Evolutionary conservation across 2,888 invertebrate species (phyloP).

Genomic region (Drosophila eohydei): DNA sequence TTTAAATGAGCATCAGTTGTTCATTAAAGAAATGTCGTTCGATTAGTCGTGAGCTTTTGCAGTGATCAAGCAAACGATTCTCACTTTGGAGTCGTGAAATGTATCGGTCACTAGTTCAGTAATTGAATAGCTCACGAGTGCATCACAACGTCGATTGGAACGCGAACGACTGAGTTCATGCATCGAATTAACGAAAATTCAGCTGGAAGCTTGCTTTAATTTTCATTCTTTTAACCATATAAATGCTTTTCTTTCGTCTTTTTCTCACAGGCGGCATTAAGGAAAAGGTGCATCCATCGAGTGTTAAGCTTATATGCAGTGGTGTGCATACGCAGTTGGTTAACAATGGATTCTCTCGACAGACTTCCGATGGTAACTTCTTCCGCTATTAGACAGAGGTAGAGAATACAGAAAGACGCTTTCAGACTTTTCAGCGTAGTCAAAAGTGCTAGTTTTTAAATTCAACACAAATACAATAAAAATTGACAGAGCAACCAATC

Average conservation of each 20-base stretch:
- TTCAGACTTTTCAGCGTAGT: background rate
- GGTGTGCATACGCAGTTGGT: constrained; percentile 92
- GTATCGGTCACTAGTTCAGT: background rate
- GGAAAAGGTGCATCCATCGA: constrained; percentile 89
- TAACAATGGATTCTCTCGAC: constrained; percentile 92
- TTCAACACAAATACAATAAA: constrained; percentile 28
- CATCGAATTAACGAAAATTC: background rate
- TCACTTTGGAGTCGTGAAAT: background rate
- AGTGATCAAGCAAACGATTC: background rate
- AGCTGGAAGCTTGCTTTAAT: background rate
- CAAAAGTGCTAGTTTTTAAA: constrained; percentile 1
- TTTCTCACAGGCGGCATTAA: constrained; percentile 86
- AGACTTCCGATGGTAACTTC: constrained; percentile 90
- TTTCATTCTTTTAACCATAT: background rate
- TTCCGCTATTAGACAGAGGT: constrained; percentile 87
- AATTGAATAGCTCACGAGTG: background rate
- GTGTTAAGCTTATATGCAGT: constrained; percentile 92
- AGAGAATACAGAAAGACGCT: too few species aligned
- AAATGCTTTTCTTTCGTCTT: background rate
- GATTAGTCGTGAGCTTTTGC: background rate
- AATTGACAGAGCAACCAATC: constrained; percentile 40
- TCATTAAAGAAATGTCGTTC: too few species aligned
- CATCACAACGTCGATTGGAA: background rate
- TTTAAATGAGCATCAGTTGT: too few species aligned
- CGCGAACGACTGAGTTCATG: background rate